Percentiles rank a stretch among this genome's conserved stretches.
These are phyloP conservation scores for Cecropterus lyciades DNA, from an alignment of 1,140 invertebrate species.

Conservation along the genomic window DNA sequence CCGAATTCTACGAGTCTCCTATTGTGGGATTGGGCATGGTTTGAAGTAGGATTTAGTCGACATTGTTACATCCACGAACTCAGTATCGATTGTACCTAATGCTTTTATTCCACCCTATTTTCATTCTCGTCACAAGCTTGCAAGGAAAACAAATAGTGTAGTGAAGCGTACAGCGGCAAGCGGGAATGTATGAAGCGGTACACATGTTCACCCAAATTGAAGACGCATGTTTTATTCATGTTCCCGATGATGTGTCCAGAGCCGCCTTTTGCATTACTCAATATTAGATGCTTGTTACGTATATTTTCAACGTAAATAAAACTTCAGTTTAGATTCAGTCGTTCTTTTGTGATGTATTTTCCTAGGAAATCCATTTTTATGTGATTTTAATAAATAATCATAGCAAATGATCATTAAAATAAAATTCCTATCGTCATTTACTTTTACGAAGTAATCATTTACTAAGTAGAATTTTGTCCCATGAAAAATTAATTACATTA, in stretches of 20 bases:
- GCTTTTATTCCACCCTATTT: conserved; percentile 10
- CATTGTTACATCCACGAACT: background rate
- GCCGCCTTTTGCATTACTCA: conserved; percentile 16
- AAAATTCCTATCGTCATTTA: no score
- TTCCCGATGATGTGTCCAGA: conserved; percentile 15
- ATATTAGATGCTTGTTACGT: background rate
- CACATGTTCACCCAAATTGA: conserved; percentile 36
- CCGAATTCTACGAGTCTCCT: background rate
- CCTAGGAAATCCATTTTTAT: no score
- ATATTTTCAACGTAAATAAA: background rate
- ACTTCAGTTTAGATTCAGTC: no score
- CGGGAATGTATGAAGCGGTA: conserved; percentile 23
- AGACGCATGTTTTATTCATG: conserved; percentile 42
- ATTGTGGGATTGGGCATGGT: background rate
- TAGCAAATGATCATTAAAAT: no score
- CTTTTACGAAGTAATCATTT: no score
- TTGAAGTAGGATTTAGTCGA: background rate
- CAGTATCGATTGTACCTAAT: no score
- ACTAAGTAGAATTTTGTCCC: no score
- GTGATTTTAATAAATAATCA: no score
- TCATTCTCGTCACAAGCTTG: conserved; percentile 21
- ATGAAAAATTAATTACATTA: no score
- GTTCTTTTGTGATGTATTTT: no score
- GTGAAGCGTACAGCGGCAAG: conserved; percentile 21
- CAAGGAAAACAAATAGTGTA: conserved; percentile 22